Evolutionary conservation across 2,888 invertebrate genomes (phyloP).

Genomic region (Gortyna flavago): DNA sequence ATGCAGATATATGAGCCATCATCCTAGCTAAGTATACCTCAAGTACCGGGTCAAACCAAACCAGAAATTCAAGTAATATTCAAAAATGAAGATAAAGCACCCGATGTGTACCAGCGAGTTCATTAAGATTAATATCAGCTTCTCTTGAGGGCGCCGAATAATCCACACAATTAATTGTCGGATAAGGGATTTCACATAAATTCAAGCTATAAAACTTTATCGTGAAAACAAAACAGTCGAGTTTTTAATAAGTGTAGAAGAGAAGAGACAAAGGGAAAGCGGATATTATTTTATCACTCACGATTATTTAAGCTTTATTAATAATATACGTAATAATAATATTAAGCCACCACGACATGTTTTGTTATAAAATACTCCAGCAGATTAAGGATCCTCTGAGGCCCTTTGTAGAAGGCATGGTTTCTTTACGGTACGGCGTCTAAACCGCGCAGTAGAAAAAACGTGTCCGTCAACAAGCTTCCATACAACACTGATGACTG

Average conservation of each 20-base stretch:
- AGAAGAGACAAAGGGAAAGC: conserved; percentile 22
- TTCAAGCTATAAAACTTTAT: conserved; percentile 55
- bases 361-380: neutral
- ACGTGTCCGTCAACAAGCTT: neutral
- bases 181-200: conserved; percentile 58
- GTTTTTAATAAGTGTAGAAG: conserved; percentile 40
- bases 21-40: neutral
- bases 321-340: too few relatives aligned
- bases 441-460: neutral
- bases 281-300: conserved; percentile 13
- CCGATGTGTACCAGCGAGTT: conserved; percentile 56
- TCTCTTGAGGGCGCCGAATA: conserved; percentile 61
- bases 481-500: neutral
- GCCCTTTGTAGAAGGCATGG: neutral
- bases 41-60: neutral
- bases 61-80: conserved; percentile 25
- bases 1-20: neutral
- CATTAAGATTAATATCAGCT: conserved; percentile 67
- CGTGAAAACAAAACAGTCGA: conserved; percentile 40
- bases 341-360: neutral
- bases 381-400: neutral
- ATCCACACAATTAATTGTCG: conserved; percentile 64
- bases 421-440: neutral
- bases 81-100: conserved; percentile 58
- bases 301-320: neutral